Evolutionary conservation across 2,888 invertebrate species (phyloP).

Genomic region (Hartigia nigra): DNA sequence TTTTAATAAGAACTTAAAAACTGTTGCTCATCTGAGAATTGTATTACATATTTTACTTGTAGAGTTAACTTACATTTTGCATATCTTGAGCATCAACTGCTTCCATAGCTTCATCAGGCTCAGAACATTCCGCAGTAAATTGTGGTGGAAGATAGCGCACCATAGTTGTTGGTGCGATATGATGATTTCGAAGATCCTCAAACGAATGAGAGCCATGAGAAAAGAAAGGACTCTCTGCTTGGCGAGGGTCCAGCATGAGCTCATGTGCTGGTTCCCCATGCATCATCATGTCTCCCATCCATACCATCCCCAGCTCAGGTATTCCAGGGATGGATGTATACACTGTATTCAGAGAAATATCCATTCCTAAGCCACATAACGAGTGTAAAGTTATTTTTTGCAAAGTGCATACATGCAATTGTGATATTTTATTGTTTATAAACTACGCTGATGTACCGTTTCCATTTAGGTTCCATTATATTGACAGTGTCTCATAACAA

Average conservation of each 20-base stretch:
- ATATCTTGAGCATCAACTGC: conserved; percentile 58
- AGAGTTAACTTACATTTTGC: conserved; percentile 49
- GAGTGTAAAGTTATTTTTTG: conserved; percentile 6
- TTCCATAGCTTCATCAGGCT: conserved; percentile 62
- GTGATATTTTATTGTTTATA: neutral
- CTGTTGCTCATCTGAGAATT: neutral
- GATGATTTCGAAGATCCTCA: conserved; percentile 62
- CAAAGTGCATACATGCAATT: neutral
- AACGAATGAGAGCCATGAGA: conserved; percentile 58
- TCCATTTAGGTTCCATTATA: neutral
- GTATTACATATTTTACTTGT: neutral
- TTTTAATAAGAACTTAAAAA: neutral
- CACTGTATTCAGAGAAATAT: conserved; percentile 60
- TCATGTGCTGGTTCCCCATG: conserved; percentile 62
- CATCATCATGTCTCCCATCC: conserved; percentile 73
- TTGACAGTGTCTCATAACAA: neutral
- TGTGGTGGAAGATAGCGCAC: conserved; percentile 61
- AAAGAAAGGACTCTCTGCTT: conserved; percentile 60
- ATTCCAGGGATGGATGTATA: conserved; percentile 68
- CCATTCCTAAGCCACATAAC: conserved; percentile 45
- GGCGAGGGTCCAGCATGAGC: conserved; percentile 62
- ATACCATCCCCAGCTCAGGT: conserved; percentile 74
- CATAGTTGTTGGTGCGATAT: conserved; percentile 60
- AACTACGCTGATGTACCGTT: neutral
- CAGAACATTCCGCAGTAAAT: conserved; percentile 60